Conservation (phyloP, 2,888 invertebrate genomes). For the Xestia xanthographa region DNA sequence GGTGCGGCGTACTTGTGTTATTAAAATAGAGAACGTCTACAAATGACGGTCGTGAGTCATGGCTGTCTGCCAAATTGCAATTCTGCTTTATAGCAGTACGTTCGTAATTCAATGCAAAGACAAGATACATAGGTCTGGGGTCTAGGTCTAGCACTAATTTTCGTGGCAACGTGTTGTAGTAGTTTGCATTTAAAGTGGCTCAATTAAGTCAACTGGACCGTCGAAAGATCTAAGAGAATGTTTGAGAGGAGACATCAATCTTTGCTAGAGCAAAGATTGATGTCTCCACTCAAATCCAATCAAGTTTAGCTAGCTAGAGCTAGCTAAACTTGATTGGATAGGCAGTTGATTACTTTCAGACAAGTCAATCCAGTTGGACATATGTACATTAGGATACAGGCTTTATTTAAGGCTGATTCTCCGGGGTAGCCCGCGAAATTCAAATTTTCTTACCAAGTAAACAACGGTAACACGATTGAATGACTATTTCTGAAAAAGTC, state of each 20-base stretch:
- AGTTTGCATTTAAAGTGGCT: conserved; percentile 32
- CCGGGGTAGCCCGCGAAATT: no score
- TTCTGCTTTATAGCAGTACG: neutral
- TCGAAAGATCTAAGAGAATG: conserved; percentile 16
- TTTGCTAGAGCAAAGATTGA: neutral
- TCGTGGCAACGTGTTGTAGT: neutral
- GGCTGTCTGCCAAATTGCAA: neutral
- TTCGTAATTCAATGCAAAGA: neutral
- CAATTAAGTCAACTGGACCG: conserved; percentile 1
- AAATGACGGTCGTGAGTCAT: neutral
- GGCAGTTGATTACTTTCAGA: neutral
- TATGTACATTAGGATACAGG: neutral
- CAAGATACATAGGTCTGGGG: neutral
- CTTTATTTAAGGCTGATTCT: neutral
- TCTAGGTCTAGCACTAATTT: neutral
- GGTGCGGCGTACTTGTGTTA: no score
- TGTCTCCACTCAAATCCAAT: no score
- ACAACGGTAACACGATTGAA: no score
- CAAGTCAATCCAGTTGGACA: no score
- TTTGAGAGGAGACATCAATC: conserved; percentile 3
- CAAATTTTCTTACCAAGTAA: no score
- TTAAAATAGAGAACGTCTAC: no score
- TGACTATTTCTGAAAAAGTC: no score
- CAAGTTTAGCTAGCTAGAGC: no score
- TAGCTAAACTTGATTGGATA: neutral